Evolutionary conservation across 1,140 invertebrate species (phyloP), one percentile per base, ranked within the genome.

Genomic region (Leptonema lineaticorne): DNA sequence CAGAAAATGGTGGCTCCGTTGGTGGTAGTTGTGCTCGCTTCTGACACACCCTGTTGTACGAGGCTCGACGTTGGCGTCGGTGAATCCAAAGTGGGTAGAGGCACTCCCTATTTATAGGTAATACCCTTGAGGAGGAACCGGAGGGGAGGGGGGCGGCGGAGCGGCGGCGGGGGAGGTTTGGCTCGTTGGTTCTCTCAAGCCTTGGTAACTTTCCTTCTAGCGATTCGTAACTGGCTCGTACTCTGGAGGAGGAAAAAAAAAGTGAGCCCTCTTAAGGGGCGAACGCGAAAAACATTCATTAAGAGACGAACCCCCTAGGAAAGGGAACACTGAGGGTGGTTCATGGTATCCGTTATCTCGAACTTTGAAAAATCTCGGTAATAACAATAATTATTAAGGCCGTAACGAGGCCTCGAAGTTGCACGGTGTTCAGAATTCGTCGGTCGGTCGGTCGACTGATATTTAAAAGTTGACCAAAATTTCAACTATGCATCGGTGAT

Each of bases 81-180:
- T 45, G 37, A 2, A 9, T 14, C 37, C 37, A 9, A 6, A 7
- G 2, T 2, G 14, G 67, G 33, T 30, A 37, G 58, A 20, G 58
- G 45, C 26, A 63, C 67, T 29, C 56, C 67, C 67, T 68, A 48
- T 68, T 62, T 68, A 68, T 68, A 63, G 67, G 67, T 68, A 68
- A 68, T 68, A 68, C 67, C 58, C 56, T 46, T 46, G 37, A 16
- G 65, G 53, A 30, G 63, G 60, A 48, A 14, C 37, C 8, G 50
- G 22, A 7, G 50, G 50, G 50, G 22, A 11, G 20, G 9, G 18
- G 18, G 50, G n/a, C 22, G 50, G 30, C 8, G 63, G 24, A 26
- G 28, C n/a, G 16, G 28, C 33, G 28, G n/a, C 1, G 37, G 2
- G 2, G 37, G 16, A 20, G 24, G 4, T 6, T 41, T 9, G 24